Conservation (phyloP, 2,797 vertebrate species). For the Enteromius viviparus region DNA sequence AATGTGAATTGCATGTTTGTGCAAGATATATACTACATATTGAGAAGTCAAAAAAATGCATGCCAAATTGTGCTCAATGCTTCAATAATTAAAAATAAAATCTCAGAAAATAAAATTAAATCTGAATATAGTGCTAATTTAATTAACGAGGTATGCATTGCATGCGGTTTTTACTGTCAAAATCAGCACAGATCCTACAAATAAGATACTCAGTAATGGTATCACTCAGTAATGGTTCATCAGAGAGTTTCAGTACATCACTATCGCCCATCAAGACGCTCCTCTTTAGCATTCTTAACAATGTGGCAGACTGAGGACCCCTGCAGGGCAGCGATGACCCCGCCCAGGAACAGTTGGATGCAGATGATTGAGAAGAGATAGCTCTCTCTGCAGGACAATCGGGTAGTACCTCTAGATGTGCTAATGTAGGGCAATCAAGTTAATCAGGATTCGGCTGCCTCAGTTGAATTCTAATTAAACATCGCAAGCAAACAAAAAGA, state of each 20-base stretch:
- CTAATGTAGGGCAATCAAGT: not conserved
- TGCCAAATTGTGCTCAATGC: not conserved
- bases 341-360: slow-evolving; percentile 33
- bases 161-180: not conserved
- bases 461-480: not conserved
- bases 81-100: not conserved
- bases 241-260: not conserved
- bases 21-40: too few relatives aligned
- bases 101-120: not conserved
- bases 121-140: too few relatives aligned
- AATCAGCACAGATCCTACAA: not conserved
- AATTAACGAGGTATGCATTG: not conserved
- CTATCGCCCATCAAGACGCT: not conserved
- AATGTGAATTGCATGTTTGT: too few relatives aligned
- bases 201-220: not conserved
- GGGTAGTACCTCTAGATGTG: not conserved
- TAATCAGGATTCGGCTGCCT: not conserved
- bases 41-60: too few relatives aligned
- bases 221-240: not conserved
- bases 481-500: not conserved
- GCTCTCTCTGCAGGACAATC: not conserved
- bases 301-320: slow-evolving; percentile 21
- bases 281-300: slow-evolving; percentile 9
- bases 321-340: slow-evolving; percentile 19
- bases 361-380: slow-evolving; percentile 13